These are phyloP conservation scores for Brienomyrus longianalis DNA, from an alignment of 2,113 vertebrate genomes.

Conservation along the genomic window DNA sequence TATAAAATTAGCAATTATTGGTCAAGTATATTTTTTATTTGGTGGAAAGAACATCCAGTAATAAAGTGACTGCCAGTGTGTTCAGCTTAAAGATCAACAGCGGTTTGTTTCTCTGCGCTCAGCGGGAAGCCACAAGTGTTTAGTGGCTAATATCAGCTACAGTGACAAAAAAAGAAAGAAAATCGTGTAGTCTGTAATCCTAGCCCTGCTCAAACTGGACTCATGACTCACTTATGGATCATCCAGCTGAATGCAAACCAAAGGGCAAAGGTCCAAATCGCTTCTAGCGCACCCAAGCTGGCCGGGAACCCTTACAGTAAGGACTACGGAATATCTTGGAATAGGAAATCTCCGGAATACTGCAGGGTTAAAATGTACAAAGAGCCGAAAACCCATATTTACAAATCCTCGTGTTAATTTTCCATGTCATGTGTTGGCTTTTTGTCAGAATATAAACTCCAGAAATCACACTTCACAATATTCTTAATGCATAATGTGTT, in stretches of 20 bases:
- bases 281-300: neutral
- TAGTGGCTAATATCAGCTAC: neutral
- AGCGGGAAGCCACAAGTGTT: neutral
- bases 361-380: neutral
- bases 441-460: neutral
- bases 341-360: neutral
- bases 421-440: neutral
- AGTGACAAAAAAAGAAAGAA: neutral
- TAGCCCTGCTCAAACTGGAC: neutral
- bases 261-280: neutral
- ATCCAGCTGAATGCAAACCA: neutral
- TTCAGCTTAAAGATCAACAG: neutral
- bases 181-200: neutral
- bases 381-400: neutral
- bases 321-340: neutral
- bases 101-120: neutral
- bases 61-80: neutral
- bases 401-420: neutral
- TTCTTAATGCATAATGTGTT: neutral
- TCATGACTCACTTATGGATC: neutral
- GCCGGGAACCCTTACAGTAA: neutral
- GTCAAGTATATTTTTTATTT: neutral
- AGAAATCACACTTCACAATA: neutral
- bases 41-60: neutral
- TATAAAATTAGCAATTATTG: neutral